Evolutionary conservation across 23 tunicate species (phyloP), one percentile per base, ranked within the genome.

Genomic region (Oikopleura albicans): DNA sequence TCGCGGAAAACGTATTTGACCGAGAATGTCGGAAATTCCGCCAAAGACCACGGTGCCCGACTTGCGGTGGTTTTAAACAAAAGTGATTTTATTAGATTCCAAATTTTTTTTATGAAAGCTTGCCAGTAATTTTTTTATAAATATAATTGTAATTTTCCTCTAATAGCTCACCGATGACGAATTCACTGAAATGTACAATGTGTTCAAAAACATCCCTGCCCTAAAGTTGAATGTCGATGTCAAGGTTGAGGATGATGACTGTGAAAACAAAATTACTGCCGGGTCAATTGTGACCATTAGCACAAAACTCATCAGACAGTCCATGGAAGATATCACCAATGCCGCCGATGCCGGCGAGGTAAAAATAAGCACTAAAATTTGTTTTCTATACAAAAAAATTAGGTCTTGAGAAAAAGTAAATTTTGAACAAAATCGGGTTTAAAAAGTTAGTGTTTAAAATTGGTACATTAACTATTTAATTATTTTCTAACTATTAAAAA

Each of bases 201-300:
- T 71, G 4, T 71, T 71, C 37, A 34, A 29, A 16, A 37, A 71
- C 37, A 71, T 71, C 4, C 79, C 79, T 22, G 79, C 79, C 4
- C 79, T 71, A 2, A 16, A 71, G 31, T 16, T 71, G 37, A 71
- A 71, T 4, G 79, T 71, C 33, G 79, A 71, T 37, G 79, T 71
- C 79, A 71, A 71, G 31, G 37, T 27, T 16, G 79, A 71, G 34
- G 99, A 95, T 85, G 99, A 95, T 66, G 96, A 95, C 34, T 92
- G 90, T 37, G 83, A 63, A 40, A 40, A 87, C 40, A 87, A 88
- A 39, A 95, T 95, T 79, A 95, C 99, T 4, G 91, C 99, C 36
- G 99, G 99, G 2, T 91, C 99, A 0, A 86, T 95, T 75, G 98
- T 93, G 4, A 93, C 98, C 0, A 91, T 93, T 40, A 88, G 84